Evolutionary conservation across 2,888 invertebrate genomes (phyloP).

Genomic region (Camptogramma bilineatum): DNA sequence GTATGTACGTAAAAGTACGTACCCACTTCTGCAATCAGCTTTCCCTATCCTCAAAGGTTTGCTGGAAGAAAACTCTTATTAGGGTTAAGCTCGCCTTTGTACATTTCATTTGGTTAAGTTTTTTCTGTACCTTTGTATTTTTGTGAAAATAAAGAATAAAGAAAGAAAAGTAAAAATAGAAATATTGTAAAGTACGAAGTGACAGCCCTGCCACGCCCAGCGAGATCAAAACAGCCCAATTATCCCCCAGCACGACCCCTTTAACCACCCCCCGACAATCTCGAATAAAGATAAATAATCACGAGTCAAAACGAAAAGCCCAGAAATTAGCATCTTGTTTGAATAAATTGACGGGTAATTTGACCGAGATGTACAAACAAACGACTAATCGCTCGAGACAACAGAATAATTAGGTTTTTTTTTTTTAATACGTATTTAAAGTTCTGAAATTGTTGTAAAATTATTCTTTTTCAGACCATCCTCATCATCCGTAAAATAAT

Average conservation of each 20-base stretch:
- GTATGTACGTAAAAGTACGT: too few relatives aligned
- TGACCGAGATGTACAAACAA: conserved; percentile 56
- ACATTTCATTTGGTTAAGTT: neutral
- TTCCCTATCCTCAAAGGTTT: too few relatives aligned
- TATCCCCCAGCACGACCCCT: conserved; percentile 71
- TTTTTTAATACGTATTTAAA: neutral
- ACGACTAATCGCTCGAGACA: conserved; percentile 49
- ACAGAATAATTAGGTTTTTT: neutral
- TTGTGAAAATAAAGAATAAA: too few relatives aligned
- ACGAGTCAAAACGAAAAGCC: conserved; percentile 73
- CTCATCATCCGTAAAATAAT: too few relatives aligned
- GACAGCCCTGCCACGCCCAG: conserved; percentile 45
- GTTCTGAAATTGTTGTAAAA: too few relatives aligned
- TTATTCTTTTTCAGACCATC: too few relatives aligned
- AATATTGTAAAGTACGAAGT: neutral
- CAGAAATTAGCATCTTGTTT: conserved; percentile 80
- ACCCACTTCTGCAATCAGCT: too few relatives aligned
- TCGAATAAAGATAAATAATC: conserved; percentile 69
- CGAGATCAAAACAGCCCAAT: conserved; percentile 81
- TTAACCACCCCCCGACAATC: conserved; percentile 76
- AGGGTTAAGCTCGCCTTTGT: too few relatives aligned
- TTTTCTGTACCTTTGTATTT: too few relatives aligned
- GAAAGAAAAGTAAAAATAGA: neutral
- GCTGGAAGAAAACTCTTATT: too few relatives aligned
- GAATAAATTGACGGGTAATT: conserved; percentile 78